Base-by-base conservation (phyloP, 2,113 vertebrate genomes). In the Probosciger aterrimus region DNA sequence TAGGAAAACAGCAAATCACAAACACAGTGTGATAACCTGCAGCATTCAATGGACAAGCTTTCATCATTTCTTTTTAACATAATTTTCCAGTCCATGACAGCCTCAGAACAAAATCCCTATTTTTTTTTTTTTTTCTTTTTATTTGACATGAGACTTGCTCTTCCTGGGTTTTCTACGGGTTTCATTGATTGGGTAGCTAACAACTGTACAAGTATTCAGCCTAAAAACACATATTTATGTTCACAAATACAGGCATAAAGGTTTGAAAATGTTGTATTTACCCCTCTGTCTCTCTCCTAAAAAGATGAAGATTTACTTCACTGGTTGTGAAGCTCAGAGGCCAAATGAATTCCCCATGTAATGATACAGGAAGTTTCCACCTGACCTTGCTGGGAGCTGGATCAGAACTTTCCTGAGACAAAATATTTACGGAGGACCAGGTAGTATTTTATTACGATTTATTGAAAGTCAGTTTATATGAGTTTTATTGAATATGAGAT, bases 401-500 rank as follows among this genome's bases (percentile, higher is more conserved):
- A 68, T 39, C 60, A 85, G 49, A 93, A 75, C 46, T 69, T 91
- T 10, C 62, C 69, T 11, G 22, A 91, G 19, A n/a, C 49, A 91
- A 86, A 89, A 89, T 47, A 91, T 52, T 93, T 91, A 39, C 73
- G 84, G 59, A 94, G 27, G 15, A 91, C 28, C 22, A 84, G 35
- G 33, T 9, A 86, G 39, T 53, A 80, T 59, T 92, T 92, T 79
- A 91, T 68, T 92, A 75, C 57, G 44, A 84, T 71, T 96, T 91
- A 95, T 93, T 93, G 92, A 93, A 93, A 91, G 74, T 43, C 91
- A 87, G 50, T 71, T 89, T 82, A 77, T 84, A 55, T 86, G 73
- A 78, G 35, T 79, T 87, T 81, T 93, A 96, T 68, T 91, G 52
- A 95, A 95, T 63, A 87, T 3, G 9, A 90, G 86, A 91, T 91